Evolutionary conservation across 2,113 vertebrate species (phyloP).

Genomic region (Dasyornis broadbenti): DNA sequence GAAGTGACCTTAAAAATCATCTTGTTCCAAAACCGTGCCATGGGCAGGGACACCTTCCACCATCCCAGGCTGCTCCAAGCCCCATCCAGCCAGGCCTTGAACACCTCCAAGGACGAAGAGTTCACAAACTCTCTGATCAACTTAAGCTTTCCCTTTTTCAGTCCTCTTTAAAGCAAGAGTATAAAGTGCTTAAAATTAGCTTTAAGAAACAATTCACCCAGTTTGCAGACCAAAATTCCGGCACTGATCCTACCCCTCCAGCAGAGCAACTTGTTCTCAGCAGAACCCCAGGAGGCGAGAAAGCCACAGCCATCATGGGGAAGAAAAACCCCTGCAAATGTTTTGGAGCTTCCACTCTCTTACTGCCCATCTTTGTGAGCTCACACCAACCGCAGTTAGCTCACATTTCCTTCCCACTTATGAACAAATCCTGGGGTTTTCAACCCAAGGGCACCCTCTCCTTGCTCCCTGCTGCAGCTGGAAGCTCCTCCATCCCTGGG

Average conservation of each 20-base stretch:
- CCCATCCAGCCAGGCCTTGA: neutral
- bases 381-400: neutral
- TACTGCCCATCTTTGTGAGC: neutral
- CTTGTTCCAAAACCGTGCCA: neutral
- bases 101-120: neutral
- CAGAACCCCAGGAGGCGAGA: neutral
- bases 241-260: fast-evolving
- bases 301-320: fast-evolving
- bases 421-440: neutral
- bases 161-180: neutral
- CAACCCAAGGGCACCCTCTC: neutral
- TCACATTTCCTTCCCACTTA: neutral
- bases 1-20: neutral
- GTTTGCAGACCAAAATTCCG: neutral
- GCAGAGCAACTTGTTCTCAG: neutral
- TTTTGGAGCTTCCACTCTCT: neutral
- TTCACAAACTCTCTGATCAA: neutral
- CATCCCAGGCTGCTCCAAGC: neutral
- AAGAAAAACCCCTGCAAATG: neutral
- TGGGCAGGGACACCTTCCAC: neutral
- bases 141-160: neutral
- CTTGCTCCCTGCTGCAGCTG: neutral
- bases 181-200: neutral
- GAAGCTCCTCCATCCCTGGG: neutral
- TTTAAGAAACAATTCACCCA: neutral